These are phyloP conservation scores for Bolinopsis microptera DNA, from an alignment of 37 sponge, comb jelly and placozoan genomes.

Conservation along the genomic window DNA sequence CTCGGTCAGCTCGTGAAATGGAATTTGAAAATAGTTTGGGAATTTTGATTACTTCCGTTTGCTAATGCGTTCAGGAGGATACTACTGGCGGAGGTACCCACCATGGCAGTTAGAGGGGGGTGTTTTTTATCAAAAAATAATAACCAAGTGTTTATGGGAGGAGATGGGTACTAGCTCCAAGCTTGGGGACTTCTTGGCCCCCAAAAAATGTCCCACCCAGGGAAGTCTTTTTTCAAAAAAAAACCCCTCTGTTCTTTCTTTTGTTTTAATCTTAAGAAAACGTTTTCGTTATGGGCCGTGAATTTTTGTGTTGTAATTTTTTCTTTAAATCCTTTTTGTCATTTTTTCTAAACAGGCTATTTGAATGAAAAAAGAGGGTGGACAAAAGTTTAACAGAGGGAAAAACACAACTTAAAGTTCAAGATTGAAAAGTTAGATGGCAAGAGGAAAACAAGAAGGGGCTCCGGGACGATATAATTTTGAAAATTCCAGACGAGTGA, in stretches of 20 bases:
- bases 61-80: conserved; percentile 91
- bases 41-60: conserved; percentile 86
- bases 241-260: no score
- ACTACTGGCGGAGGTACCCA: conserved; percentile 92
- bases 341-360: no score
- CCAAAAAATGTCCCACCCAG: conserved; percentile 89
- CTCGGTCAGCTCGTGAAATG: conserved; percentile 65
- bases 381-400: neutral
- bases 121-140: no score
- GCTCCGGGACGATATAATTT: conserved; percentile 71
- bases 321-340: no score
- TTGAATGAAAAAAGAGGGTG: neutral
- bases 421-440: conserved; percentile 83
- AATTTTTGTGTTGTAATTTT: no score
- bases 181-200: conserved; percentile 92
- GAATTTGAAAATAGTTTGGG: conserved; percentile 97
- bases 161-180: conserved; percentile 93
- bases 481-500: conserved; percentile 75
- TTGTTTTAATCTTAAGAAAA: no score
- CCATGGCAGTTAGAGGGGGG: conserved; percentile 98
- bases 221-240: no score
- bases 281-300: no score
- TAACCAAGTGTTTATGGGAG: no score
- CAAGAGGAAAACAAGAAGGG: conserved; percentile 68
- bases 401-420: conserved; percentile 76